Percentiles rank a stretch among this genome's conserved stretches.
These are phyloP conservation scores for Urosaurus nigricauda DNA, from an alignment of 2,797 vertebrate genomes.

Conservation along the genomic window DNA sequence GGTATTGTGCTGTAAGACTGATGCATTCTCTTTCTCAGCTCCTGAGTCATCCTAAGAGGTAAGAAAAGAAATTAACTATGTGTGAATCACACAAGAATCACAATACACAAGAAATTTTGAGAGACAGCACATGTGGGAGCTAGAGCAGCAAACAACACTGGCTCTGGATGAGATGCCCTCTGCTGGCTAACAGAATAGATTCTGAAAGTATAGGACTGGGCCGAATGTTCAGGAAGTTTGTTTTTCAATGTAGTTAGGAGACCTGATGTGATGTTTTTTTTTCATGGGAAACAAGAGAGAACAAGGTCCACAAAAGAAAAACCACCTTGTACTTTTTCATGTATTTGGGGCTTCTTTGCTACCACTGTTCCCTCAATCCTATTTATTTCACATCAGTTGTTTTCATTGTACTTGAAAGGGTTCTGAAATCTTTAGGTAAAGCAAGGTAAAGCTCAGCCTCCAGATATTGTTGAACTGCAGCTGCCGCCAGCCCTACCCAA, in stretches of 20 bases:
- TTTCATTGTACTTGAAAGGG: not conserved
- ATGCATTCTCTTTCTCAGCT: conserved; percentile 91
- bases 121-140: not conserved
- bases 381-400: not conserved
- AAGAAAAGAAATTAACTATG: not conserved
- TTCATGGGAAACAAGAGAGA: not conserved
- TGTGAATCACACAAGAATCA: not conserved
- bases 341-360: not conserved
- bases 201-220: not conserved
- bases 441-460: too few relatives aligned
- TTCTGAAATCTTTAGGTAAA: not conserved
- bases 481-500: too few relatives aligned
- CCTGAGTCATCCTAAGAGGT: conserved; percentile 88
- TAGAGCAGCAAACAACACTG: not conserved
- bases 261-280: not conserved
- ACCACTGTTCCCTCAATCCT: not conserved
- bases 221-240: not conserved
- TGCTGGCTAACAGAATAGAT: not conserved
- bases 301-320: too few relatives aligned
- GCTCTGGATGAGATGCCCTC: not conserved
- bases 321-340: not conserved
- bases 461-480: too few relatives aligned
- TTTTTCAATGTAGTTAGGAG: not conserved
- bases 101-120: not conserved
- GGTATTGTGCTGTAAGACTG: conserved; percentile 88